Evolutionary conservation across 2,888 invertebrate genomes (phyloP).

Genomic region (Pristionchus entomophagus): DNA sequence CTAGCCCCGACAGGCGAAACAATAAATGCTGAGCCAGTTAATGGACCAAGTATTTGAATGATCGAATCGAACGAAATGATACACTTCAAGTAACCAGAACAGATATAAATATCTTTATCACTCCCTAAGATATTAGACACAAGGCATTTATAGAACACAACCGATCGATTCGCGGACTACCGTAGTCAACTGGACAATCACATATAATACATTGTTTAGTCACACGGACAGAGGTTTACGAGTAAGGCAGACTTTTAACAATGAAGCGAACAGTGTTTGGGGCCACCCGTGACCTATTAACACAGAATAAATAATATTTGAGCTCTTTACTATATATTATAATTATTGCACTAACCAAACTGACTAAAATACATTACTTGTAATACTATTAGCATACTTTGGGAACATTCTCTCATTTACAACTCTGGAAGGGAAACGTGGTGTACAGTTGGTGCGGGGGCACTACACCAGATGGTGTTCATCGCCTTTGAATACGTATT

Average conservation of each 20-base stretch:
- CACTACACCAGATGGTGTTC: not conserved
- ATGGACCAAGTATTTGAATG: not conserved
- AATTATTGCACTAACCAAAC: no score
- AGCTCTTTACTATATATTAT: no score
- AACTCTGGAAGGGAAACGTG: not conserved
- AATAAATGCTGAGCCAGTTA: no score
- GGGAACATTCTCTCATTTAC: no score
- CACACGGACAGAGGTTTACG: not conserved
- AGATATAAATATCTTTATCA: not conserved
- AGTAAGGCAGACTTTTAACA: no score
- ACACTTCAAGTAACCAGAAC: not conserved
- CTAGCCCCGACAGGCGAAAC: no score
- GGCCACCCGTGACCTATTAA: no score
- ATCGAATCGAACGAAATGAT: not conserved
- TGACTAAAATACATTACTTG: no score
- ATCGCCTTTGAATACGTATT: constrained; percentile 13
- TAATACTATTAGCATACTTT: no score
- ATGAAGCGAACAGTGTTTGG: no score
- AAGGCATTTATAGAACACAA: not conserved
- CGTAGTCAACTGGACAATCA: not conserved
- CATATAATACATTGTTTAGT: not conserved
- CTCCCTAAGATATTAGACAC: not conserved
- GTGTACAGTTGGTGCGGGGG: not conserved
- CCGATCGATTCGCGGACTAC: not conserved
- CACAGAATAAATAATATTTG: no score